Evolutionary conservation across 2,113 vertebrate species (phyloP).

Genomic region (Sturnus vulgaris): DNA sequence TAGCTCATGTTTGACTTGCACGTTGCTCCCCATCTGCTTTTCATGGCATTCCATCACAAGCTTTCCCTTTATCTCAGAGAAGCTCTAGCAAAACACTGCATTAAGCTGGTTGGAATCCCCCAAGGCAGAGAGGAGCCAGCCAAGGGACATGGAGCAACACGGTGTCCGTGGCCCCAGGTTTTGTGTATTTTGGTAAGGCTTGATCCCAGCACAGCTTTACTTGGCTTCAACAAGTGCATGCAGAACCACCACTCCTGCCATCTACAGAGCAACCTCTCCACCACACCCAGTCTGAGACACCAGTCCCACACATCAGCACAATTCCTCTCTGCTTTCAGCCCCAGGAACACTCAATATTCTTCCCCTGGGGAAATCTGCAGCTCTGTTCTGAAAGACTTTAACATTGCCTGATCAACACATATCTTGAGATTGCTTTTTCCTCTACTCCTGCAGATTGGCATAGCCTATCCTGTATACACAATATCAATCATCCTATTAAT

Average conservation of each 20-base stretch:
- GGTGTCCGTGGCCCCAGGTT: accelerated
- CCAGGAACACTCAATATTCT: not conserved
- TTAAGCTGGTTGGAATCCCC: not conserved
- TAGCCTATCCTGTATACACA: not conserved
- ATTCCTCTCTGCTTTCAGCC: not conserved
- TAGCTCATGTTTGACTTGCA: not conserved
- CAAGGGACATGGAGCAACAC: not conserved
- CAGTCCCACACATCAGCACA: not conserved
- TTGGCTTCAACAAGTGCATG: not conserved
- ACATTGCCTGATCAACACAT: not conserved
- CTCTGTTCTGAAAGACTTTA: not conserved
- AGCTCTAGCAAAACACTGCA: not conserved
- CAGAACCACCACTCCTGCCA: not conserved
- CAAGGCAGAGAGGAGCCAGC: not conserved
- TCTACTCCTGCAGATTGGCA: not conserved
- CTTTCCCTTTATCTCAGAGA: not conserved
- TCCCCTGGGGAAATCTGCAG: not conserved
- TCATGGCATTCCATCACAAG: not conserved
- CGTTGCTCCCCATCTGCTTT: not conserved
- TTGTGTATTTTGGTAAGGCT: not conserved
- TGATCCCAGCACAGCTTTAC: not conserved
- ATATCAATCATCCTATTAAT: not conserved
- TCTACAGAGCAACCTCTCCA: not conserved
- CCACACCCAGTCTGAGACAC: not conserved
- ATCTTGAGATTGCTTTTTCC: not conserved